A percentile compares a stretch with the other conserved stretches of the same genome.
These are phyloP conservation scores for Eulithis testata DNA, from an alignment of 2,888 invertebrate species.

Conservation along the genomic window DNA sequence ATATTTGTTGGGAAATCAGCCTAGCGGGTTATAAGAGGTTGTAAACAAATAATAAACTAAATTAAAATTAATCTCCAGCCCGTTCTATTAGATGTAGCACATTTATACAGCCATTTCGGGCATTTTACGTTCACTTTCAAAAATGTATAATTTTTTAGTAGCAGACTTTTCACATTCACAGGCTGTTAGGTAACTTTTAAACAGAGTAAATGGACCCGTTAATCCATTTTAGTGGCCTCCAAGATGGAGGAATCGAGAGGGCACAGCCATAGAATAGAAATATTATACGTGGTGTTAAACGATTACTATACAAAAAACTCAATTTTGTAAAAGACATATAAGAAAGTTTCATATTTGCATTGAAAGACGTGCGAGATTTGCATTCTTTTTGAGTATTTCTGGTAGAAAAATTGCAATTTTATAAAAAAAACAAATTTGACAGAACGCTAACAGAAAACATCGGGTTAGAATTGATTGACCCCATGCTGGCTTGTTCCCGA, in stretches of 20 bases:
- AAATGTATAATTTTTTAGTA: slow-evolving; percentile 38
- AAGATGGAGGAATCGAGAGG: slow-evolving; percentile 41
- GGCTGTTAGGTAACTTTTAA: slow-evolving; percentile 44
- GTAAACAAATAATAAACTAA: neutral
- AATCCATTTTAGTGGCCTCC: slow-evolving; percentile 55
- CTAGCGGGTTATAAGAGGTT: neutral
- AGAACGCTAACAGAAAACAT: too few relatives aligned
- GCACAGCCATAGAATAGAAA: slow-evolving; percentile 13
- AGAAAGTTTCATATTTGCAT: too few relatives aligned
- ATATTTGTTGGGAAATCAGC: too few relatives aligned
- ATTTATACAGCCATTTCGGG: slow-evolving; percentile 24
- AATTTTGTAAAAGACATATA: too few relatives aligned
- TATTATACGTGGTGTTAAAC: neutral
- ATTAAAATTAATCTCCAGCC: slow-evolving; percentile 26
- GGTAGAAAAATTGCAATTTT: too few relatives aligned
- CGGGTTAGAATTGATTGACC: too few relatives aligned
- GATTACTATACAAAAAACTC: too few relatives aligned
- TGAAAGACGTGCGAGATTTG: too few relatives aligned
- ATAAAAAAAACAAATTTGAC: too few relatives aligned
- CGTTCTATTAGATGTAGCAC: slow-evolving; percentile 19
- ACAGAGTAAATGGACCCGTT: slow-evolving; percentile 46
- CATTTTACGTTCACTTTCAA: slow-evolving; percentile 32
- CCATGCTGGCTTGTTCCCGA: too few relatives aligned
- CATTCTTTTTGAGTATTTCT: too few relatives aligned
- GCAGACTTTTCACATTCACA: slow-evolving; percentile 44